These are phyloP conservation scores for Propithecus perrieri DNA, from an alignment of 2,797 vertebrate genomes.

Conservation along the genomic window DNA sequence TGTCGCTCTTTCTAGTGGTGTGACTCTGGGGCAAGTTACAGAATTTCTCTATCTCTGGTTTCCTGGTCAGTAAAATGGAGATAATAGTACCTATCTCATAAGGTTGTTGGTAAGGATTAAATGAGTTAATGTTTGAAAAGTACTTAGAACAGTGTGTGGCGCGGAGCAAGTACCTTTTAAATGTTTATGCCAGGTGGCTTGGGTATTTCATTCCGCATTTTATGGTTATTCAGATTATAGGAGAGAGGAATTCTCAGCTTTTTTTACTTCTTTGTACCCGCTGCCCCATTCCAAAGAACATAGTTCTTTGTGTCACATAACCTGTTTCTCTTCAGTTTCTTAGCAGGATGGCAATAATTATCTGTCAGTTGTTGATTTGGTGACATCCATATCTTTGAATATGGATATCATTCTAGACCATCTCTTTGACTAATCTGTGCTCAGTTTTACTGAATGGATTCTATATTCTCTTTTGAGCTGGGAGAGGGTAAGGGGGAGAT, in stretches of 20 bases:
- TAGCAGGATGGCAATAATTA: neutral
- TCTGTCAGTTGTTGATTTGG: neutral
- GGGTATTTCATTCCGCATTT: neutral
- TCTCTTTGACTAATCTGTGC: neutral
- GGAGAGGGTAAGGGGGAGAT: neutral
- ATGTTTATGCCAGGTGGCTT: neutral
- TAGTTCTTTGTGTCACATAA: neutral
- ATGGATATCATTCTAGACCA: neutral
- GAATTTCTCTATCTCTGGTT: neutral
- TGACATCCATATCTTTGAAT: neutral
- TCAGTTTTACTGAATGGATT: neutral
- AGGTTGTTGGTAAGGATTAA: slow-evolving; percentile 8
- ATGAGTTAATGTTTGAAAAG: neutral
- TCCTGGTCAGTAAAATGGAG: neutral
- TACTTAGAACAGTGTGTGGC: neutral
- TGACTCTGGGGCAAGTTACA: neutral
- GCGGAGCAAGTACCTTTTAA: neutral
- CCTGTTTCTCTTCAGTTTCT: slow-evolving; percentile 6
- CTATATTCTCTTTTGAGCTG: neutral
- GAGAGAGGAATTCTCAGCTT: neutral
- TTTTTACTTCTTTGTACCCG: neutral
- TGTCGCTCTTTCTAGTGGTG: neutral
- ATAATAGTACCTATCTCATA: neutral
- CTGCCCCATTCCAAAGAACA: neutral
- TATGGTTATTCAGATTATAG: slow-evolving; percentile 28